A percentile compares a stretch with the other conserved stretches of the same genome.
Conservation (phyloP, 2,113 vertebrate genomes). For the Dolichotis patagonum region DNA sequence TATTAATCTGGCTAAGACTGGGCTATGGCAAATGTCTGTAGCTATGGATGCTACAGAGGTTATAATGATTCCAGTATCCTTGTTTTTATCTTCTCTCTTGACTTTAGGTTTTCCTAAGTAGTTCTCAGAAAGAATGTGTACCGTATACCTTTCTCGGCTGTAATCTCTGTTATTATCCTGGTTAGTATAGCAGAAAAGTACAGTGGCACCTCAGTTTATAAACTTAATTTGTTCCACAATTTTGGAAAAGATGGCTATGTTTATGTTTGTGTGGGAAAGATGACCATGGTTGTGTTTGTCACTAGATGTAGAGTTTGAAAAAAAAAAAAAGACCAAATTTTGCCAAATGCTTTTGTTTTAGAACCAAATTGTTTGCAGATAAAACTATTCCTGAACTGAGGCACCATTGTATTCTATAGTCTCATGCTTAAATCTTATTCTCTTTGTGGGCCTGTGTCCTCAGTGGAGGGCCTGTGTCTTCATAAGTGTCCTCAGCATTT, state of each 20-base stretch:
- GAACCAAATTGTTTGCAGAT: neutral
- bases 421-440: neutral
- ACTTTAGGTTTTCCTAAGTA: neutral
- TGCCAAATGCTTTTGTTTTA: neutral
- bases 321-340: neutral
- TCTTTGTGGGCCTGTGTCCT: neutral
- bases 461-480: neutral
- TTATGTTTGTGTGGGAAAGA: neutral
- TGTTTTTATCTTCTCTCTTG: neutral
- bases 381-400: neutral
- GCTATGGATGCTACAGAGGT: neutral
- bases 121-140: neutral
- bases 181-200: neutral
- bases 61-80: neutral
- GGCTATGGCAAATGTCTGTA: neutral
- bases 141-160: neutral
- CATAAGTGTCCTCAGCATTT: neutral
- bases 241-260: neutral
- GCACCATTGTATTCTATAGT: neutral
- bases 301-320: neutral
- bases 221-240: neutral
- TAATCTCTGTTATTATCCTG: neutral
- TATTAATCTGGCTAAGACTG: neutral
- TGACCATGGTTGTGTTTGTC: neutral
- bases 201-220: neutral